Base-by-base conservation (phyloP, 2,888 invertebrate species). In the Rhingia campestris region DNA sequence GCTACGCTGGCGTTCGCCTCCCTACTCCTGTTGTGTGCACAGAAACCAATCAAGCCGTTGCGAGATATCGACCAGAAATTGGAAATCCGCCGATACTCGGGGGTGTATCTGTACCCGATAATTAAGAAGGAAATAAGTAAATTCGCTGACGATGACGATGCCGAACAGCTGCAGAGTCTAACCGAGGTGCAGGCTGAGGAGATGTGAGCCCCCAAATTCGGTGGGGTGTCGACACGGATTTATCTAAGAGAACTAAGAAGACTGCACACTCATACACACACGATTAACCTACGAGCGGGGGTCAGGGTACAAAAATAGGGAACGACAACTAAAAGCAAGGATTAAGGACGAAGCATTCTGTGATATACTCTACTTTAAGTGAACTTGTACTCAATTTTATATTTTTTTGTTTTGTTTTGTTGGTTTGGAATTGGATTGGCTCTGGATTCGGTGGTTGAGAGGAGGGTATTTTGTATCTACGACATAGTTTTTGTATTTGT, bases 1-100 rank as follows among this genome's bases (percentile, higher is more conserved):
- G 89, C 92, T 59, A 89, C 93, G 7, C 89, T 93, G 4, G 89
- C 91, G 14, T 86, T 88, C 14, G 89, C 89, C 5, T 81, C 89
- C 5, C 76, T 90, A n/a, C 82, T 88, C 5, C 89, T 88, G 73
- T 88, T 88, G 33, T 90, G 89, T 88, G 35, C 88, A 43, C 86
- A 88, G 37, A 75, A 86, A 39, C 70, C 88, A 39, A 81, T 75
- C 77, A 82, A 69, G 53, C 82, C 74, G 35, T 66, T 86, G 33
- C 70, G 79, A 69, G 81, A 80, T 76, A 86, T 84, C 70, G 84
- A 84, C 75, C 84, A 86, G 80, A 81, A 80, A 64, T 73, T 82
- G 47, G 86, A 86, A 73, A 76, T 87, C 61, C 75, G 86, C 33
- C 82, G 87, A 75, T 87, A 87, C 82, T 88, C 87, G 53, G 87